Base-by-base conservation (phyloP, 2,888 invertebrate genomes). In the Creontiades dilutus region DNA sequence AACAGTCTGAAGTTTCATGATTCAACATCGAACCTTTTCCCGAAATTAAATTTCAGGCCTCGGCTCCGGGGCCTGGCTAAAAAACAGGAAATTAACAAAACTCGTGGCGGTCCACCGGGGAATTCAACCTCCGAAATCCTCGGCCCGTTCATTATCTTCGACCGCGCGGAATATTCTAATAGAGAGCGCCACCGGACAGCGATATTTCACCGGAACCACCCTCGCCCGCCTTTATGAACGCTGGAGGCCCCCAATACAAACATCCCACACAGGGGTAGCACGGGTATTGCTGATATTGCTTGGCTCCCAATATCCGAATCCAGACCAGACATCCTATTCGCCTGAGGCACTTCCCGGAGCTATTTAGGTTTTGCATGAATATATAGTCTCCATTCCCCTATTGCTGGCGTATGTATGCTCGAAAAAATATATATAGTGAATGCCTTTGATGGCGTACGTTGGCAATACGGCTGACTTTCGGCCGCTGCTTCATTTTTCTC, bases 241-340 rank as follows among this genome's bases (percentile, higher is more conserved):
- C 23, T 68, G 68, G 23, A 19, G 68, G 9, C 11, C 23, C 19
- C 23, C 68, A 68, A 68, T 68, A 68, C 68, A 68, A 68, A 23
- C 68, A 68, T 68, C 68, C 68, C 19, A 19, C 11, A 7, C 68
- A 68, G 12, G 9, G 23, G 68, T 23, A 11, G 7, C 68, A 0
- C 23, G 23, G 68, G 23, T 13, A 23, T 68, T 23, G 68, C 68
- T 23, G 68, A 68, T 68, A 68, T 68, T 68, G 68, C 19, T 68
- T 68, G 68, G 68, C 19, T 68, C 68, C 68, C 68, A 68, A 68
- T 68, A 68, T 68, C 68, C 11, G 68, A 68, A 68, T 68, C 68
- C 27, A 68, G 68, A 68, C 23, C 68, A 68, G 11, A n/a, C 68
- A 68, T 68, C 27, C 57, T n/a, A 57, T 57, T 57, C 23, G 13